phyloP scores from a whole-genome alignment of 35 echinoderm and acorn worm genomes.

The Heliocidaris tuberculata region DNA sequence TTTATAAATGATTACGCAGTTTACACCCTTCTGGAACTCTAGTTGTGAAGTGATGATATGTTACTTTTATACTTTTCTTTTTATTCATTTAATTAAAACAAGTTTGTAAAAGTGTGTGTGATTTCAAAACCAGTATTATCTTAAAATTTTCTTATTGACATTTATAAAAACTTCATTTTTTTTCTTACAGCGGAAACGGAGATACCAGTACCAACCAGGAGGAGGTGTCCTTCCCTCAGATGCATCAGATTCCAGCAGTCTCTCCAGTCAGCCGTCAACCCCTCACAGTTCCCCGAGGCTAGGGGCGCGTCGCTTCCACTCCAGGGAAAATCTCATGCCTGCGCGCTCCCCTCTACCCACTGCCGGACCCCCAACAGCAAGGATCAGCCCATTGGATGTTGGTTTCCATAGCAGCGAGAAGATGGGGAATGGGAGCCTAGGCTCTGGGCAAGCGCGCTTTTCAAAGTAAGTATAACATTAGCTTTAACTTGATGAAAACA shows the following conservation, averaged over 20 bases:
- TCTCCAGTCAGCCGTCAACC: conserved; percentile 87
- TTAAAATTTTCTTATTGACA: no score
- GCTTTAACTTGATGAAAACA: background rate
- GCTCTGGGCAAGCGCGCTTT: background rate
- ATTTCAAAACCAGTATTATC: no score
- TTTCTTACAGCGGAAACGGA: conserved; percentile 59
- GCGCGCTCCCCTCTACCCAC: background rate
- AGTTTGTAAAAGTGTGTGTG: no score
- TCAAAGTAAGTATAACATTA: conserved; percentile 28
- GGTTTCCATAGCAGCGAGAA: conserved; percentile 30
- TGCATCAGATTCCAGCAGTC: conserved; percentile 84
- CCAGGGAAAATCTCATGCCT: conserved; percentile 55
- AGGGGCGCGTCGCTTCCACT: conserved; percentile 60
- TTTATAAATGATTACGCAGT: no score
- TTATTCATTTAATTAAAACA: no score
- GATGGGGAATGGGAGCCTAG: conserved; percentile 26
- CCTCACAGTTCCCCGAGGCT: conserved; percentile 70
- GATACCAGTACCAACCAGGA: conserved; percentile 7
- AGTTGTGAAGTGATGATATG: no score
- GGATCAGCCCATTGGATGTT: conserved; percentile 47
- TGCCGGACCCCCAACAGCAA: background rate
- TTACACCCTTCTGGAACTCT: no score
- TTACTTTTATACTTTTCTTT: no score
- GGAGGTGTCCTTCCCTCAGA: conserved; percentile 56
- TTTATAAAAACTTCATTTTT: background rate